A percentile compares a stretch with the other conserved stretches of the same genome.
These are phyloP conservation scores for Vicugna pacos DNA, from an alignment of 2,113 vertebrate genomes.

Conservation along the genomic window DNA sequence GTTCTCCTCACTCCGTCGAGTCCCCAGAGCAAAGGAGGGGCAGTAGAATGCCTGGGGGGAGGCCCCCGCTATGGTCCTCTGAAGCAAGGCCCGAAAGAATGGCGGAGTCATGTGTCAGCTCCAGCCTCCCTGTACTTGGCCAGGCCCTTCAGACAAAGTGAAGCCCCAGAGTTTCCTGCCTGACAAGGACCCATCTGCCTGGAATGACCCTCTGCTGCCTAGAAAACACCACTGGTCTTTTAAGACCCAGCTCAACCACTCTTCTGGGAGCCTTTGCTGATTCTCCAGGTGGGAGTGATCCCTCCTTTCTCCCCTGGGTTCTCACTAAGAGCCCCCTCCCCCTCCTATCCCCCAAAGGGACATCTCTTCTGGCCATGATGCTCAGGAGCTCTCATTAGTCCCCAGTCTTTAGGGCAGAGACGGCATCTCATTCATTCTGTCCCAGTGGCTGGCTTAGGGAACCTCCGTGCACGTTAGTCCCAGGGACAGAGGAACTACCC, in stretches of 20 bases:
- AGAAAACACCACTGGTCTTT: neutral
- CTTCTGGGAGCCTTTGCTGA: neutral
- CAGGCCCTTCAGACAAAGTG: neutral
- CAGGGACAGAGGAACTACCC: neutral
- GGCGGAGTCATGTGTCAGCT: neutral
- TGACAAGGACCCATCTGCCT: neutral
- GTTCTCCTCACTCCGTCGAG: neutral
- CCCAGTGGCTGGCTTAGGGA: neutral
- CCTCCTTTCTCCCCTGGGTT: neutral
- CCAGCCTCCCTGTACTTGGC: neutral
- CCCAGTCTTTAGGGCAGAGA: neutral
- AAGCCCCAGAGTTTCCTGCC: neutral
- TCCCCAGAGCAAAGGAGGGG: neutral
- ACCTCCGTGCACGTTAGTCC: neutral
- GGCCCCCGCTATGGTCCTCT: neutral
- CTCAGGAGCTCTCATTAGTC: neutral
- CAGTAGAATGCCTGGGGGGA: neutral
- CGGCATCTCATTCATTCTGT: neutral
- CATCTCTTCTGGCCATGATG: neutral
- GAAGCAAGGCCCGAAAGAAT: neutral
- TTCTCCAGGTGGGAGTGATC: neutral
- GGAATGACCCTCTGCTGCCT: neutral
- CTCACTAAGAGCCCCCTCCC: neutral
- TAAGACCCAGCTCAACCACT: neutral
- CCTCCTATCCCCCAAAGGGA: neutral